Evolutionary conservation across 2,888 invertebrate species (phyloP), one percentile per base, ranked within the genome.

Genomic region (Lottia scabra): DNA sequence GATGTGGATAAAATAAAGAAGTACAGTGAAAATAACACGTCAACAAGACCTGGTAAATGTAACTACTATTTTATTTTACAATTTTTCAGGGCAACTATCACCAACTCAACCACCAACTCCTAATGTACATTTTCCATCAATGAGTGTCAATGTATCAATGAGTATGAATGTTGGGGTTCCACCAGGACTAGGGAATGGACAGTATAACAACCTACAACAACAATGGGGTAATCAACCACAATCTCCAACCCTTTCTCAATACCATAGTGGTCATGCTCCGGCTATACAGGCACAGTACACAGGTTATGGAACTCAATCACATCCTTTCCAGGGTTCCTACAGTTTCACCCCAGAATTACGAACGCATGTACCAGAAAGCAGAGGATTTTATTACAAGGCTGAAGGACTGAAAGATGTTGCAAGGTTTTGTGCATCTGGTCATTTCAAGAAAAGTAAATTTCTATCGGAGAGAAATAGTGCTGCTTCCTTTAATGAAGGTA

Each of bases 71-170:
- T n/a, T n/a, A n/a, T n/a, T n/a, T n/a, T n/a, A n/a, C n/a, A n/a
- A n/a, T n/a, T 12, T 56, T 56, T 8, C 23, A 56, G 56, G 56
- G 12, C 56, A 56, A 65, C 16, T 63, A 65, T 64, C 48, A 79
- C 63, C 81, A 83, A 64, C 79, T 79, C 30, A 73, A 81, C 30
- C 81, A 81, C 45, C 85, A 84, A 75, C 78, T 15, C 56, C 84
- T 27, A 84, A 85, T 70, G 79, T 85, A 76, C 72, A 76, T 30
- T 95, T 95, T 88, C 96, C 97, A 73, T 95, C 96, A 85, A 97
- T 98, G 97, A 96, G 96, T 85, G 97, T 98, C 80, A 98, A 98
- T 87, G 96, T 98, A 0, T 95, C 95, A 82, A 98, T 98, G 97
- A 97, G 97, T 89, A 98, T 98, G 97, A 97, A 97, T 72, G 97